phyloP scores from a whole-genome alignment of 2,797 vertebrate genomes.

The Pseudochirops cupreus region DNA sequence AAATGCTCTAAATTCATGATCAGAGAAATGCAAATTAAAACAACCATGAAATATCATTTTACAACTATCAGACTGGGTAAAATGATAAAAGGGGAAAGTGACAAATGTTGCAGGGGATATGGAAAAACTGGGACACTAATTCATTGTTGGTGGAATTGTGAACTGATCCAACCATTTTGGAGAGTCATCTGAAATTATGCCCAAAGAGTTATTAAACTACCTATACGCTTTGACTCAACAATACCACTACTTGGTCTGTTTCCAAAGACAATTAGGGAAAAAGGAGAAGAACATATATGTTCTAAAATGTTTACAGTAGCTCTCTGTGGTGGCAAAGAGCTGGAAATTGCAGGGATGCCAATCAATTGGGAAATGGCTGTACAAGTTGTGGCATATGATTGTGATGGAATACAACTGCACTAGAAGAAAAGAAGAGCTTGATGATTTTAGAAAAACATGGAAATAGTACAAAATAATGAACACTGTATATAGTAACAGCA shows the following conservation, averaged over 20 bases:
- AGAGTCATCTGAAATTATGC: background rate
- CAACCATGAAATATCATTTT: background rate
- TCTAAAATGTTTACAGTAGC: background rate
- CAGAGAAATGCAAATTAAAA: background rate
- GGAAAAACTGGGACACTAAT: background rate
- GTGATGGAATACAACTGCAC: background rate
- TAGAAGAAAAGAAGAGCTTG: background rate
- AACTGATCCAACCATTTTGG: background rate
- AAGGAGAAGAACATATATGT: background rate
- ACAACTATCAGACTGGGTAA: background rate
- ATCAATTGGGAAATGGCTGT: background rate
- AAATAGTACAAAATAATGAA: background rate
- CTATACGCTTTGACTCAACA: background rate
- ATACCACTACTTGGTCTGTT: background rate
- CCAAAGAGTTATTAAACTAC: background rate
- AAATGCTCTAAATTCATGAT: background rate
- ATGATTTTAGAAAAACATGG: background rate
- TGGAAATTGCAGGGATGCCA: background rate
- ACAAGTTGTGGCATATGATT: background rate
- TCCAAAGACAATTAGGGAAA: background rate
- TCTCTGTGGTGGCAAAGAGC: background rate
- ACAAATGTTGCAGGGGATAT: background rate
- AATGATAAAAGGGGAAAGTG: background rate
- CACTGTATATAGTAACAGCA: background rate
- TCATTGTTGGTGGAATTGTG: background rate